These are phyloP conservation scores for Ormyrus thymus DNA, from an alignment of 2,888 invertebrate genomes.

Conservation along the genomic window DNA sequence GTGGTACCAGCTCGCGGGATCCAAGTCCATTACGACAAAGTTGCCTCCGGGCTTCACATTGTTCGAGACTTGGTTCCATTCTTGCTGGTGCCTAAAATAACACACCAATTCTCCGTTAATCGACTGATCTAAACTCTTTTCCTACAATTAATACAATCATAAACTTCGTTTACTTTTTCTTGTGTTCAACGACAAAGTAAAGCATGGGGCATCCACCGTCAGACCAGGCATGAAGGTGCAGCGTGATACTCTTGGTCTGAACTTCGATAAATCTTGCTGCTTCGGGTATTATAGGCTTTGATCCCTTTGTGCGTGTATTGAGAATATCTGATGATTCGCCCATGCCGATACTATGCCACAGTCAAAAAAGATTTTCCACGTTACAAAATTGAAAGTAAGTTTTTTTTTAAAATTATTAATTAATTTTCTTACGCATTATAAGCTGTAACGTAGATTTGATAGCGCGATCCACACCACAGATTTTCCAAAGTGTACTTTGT, in stretches of 20 bases:
- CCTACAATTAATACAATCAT: neutral
- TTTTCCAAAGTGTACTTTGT: constrained; percentile 91
- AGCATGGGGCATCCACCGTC: constrained; percentile 97
- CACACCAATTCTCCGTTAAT: neutral
- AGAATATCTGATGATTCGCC: constrained; percentile 93
- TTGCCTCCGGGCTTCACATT: constrained; percentile 94
- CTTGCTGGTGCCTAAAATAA: constrained; percentile 82
- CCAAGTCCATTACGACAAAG: constrained; percentile 92
- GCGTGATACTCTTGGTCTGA: constrained; percentile 93
- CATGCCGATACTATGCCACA: constrained; percentile 85
- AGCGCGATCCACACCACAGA: constrained; percentile 93
- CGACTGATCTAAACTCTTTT: constrained; percentile 1
- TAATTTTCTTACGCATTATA: constrained; percentile 86
- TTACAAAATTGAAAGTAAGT: too few relatives aligned
- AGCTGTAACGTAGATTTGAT: constrained; percentile 94
- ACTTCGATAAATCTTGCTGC: constrained; percentile 94
- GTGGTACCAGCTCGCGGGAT: constrained; percentile 95
- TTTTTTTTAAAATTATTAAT: neutral
- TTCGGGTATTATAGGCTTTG: constrained; percentile 94
- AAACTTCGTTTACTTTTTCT: constrained; percentile 84
- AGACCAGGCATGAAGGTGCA: constrained; percentile 94
- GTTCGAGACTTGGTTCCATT: constrained; percentile 96
- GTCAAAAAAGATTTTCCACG: neutral
- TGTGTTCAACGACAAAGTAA: constrained; percentile 95
- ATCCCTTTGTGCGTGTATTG: constrained; percentile 93